Conservation (phyloP, 1,140 invertebrate genomes). For the Drosophila sulfurigaster region DNA sequence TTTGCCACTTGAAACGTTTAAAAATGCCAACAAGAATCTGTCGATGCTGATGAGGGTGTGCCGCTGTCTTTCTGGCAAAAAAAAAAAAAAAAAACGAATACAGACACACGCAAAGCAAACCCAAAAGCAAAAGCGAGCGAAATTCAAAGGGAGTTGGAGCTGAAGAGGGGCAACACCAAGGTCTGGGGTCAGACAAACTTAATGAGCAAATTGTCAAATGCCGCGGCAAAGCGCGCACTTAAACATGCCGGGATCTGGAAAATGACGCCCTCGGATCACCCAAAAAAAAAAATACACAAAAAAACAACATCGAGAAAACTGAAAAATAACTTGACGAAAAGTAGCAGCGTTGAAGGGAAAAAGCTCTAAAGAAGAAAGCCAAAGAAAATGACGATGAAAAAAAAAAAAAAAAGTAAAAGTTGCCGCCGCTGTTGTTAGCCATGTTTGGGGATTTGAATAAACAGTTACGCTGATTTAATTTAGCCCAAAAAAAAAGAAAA, state of each 20-base stretch:
- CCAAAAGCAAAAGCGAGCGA: constrained; percentile 14
- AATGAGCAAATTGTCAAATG: constrained; percentile 84
- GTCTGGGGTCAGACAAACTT: constrained; percentile 79
- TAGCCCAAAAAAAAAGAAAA: constrained; percentile 40
- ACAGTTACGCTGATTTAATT: constrained; percentile 85
- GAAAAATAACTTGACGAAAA: constrained; percentile 75
- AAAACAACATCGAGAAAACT: constrained; percentile 21
- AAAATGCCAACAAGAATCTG: constrained; percentile 81
- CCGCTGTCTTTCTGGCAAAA: background rate
- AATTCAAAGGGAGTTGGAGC: constrained; percentile 10
- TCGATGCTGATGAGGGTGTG: constrained; percentile 70
- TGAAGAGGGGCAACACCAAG: background rate
- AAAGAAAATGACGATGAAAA: background rate
- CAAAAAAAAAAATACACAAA: constrained; percentile 16
- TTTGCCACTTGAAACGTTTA: constrained; percentile 84
- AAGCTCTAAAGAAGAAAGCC: background rate
- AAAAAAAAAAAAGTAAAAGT: constrained; percentile 60
- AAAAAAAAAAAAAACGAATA: constrained; percentile 16
- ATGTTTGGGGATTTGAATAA: constrained; percentile 84
- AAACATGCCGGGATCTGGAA: constrained; percentile 68
- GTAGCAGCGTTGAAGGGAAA: constrained; percentile 34
- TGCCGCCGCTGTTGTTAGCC: constrained; percentile 61
- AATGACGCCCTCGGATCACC: constrained; percentile 15
- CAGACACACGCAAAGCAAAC: constrained; percentile 16
- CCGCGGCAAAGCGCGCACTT: constrained; percentile 80